These are phyloP conservation scores for Rotaria macrura DNA, from an alignment of 2,888 invertebrate genomes.

Conservation along the genomic window DNA sequence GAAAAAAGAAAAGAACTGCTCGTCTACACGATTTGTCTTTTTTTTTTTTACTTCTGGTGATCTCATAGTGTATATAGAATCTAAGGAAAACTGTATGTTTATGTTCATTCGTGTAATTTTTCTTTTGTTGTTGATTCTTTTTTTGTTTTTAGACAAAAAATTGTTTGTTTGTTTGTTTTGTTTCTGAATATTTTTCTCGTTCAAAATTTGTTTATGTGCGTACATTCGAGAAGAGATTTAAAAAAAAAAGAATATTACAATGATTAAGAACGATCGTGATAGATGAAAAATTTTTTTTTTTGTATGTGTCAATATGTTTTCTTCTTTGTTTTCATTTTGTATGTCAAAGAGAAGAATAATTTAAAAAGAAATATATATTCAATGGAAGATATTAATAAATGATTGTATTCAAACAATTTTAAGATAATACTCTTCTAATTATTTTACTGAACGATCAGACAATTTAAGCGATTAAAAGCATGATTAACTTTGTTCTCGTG, in stretches of 20 bases:
- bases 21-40: no score
- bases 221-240: no score
- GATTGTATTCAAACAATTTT: background rate
- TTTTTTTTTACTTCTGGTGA: background rate
- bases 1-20: no score
- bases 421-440: background rate
- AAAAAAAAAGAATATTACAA: no score
- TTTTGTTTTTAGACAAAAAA: background rate
- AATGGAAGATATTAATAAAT: background rate
- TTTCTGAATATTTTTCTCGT: background rate
- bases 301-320: background rate
- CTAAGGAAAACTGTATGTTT: background rate
- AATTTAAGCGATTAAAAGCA: background rate
- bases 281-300: no score
- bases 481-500: background rate
- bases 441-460: background rate
- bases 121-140: background rate
- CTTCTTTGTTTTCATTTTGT: background rate
- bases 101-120: background rate
- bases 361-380: background rate
- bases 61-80: background rate
- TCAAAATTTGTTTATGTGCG: no score
- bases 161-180: no score
- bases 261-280: no score
- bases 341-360: background rate